These are phyloP conservation scores for Diogma glabrata DNA, from an alignment of 2,888 invertebrate species.

Conservation along the genomic window DNA sequence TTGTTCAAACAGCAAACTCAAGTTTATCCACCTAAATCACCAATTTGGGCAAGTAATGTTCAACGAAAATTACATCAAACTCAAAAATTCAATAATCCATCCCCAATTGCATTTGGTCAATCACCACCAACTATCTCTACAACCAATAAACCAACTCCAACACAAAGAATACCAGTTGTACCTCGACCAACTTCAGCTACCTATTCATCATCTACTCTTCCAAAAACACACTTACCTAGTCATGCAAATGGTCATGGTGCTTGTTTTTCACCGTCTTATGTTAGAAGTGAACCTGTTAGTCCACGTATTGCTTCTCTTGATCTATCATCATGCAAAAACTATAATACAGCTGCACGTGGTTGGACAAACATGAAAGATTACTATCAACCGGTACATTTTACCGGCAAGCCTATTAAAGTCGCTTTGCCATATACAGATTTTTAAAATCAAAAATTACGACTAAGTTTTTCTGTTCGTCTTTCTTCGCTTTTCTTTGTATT, in stretches of 20 bases:
- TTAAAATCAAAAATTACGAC: too few species aligned
- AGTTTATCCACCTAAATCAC: not conserved
- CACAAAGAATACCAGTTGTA: not conserved
- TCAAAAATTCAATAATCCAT: slow-evolving; percentile 23
- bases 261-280: not conserved
- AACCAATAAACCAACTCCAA: slow-evolving; percentile 8
- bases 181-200: slow-evolving; percentile 3
- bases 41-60: not conserved
- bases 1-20: not conserved
- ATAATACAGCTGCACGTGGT: slow-evolving; percentile 74
- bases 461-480: too few species aligned
- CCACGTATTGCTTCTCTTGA: slow-evolving; percentile 15
- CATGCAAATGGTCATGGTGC: slow-evolving; percentile 1
- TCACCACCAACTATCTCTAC: slow-evolving; percentile 12
- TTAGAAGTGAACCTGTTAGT: not conserved
- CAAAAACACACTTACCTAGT: slow-evolving; percentile 11
- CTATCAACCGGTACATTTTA: slow-evolving; percentile 63
- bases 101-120: slow-evolving; percentile 27
- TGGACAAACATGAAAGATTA: slow-evolving; percentile 60
- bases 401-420: slow-evolving; percentile 37
- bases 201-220: slow-evolving; percentile 8
- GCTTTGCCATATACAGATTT: slow-evolving; percentile 41
- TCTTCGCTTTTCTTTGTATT: too few species aligned
- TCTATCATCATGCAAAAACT: slow-evolving; percentile 40
- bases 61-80: not conserved